Evolutionary conservation across 2,888 invertebrate species (phyloP).

Genomic region (Chloromyia formosa): DNA sequence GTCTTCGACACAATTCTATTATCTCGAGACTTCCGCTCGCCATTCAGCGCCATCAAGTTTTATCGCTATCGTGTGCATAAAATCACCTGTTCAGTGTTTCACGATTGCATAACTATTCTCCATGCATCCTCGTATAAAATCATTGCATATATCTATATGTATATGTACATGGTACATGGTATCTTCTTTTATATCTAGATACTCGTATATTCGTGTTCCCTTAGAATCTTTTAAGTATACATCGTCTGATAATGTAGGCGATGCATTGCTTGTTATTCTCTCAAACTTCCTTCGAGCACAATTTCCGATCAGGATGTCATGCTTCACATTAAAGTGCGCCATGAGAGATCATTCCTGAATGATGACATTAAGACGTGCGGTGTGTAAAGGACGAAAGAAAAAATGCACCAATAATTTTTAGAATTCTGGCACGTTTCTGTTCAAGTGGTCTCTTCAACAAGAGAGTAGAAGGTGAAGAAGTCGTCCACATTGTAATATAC

Average conservation of each 20-base stretch:
- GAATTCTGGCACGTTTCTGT: conserved; percentile 18
- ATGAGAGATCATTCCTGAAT: conserved; percentile 9
- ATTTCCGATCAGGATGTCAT: conserved; percentile 32
- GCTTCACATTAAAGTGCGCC: background rate
- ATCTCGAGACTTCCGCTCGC: conserved; percentile 1
- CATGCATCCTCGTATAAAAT: background rate
- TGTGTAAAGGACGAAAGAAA: background rate
- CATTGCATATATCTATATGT: no score
- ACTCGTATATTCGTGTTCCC: background rate
- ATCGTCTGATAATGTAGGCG: background rate
- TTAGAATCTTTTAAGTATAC: background rate
- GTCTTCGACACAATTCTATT: background rate
- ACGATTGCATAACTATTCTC: conserved; percentile 19
- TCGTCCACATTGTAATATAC: background rate
- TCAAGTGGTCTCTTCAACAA: background rate
- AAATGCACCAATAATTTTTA: background rate
- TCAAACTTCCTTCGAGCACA: background rate
- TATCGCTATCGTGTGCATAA: conserved; percentile 39
- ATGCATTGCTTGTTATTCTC: background rate
- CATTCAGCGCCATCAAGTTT: conserved; percentile 23
- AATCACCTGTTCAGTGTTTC: conserved; percentile 42
- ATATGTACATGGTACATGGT: no score
- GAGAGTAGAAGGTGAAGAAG: background rate
- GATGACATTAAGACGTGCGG: background rate
- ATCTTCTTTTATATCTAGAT: no score